Conservation (phyloP, 1,140 invertebrate species). For the Nasonia longicornis region DNA sequence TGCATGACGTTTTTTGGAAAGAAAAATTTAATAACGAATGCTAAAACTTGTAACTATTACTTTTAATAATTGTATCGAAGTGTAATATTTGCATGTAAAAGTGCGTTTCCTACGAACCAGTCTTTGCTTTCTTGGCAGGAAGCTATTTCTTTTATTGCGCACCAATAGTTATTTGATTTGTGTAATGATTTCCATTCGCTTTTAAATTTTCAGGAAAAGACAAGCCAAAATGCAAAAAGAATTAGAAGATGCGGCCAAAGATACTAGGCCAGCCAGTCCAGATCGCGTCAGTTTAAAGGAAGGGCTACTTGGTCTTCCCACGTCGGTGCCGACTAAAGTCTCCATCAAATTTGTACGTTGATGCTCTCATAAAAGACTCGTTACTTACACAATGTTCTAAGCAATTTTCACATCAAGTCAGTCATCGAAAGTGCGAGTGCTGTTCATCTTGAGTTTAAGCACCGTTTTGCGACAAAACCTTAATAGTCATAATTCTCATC, state of each 20-base stretch:
- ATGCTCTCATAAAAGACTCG: conserved; percentile 47
- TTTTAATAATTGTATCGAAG: background rate
- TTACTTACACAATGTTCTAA: conserved; percentile 42
- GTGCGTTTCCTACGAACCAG: conserved; percentile 23
- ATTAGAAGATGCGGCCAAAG: conserved; percentile 89
- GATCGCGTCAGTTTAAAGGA: conserved; percentile 67
- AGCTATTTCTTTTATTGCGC: background rate
- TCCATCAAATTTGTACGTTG: conserved; percentile 82
- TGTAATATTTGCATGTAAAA: conserved; percentile 39
- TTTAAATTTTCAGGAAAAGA: conserved; percentile 78
- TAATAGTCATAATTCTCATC: conserved; percentile 17
- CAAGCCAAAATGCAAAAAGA: conserved; percentile 90
- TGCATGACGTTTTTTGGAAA: conserved; percentile 25
- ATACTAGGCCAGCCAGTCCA: conserved; percentile 71
- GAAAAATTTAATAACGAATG: background rate
- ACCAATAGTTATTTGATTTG: conserved; percentile 7
- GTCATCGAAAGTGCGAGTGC: conserved; percentile 10
- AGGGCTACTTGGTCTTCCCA: conserved; percentile 66
- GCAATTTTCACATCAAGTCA: conserved; percentile 44
- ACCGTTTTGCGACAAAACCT: background rate
- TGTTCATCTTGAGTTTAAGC: conserved; percentile 25
- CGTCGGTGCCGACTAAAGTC: conserved; percentile 78
- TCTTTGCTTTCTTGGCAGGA: conserved; percentile 45
- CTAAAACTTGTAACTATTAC: background rate
- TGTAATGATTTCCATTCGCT: conserved; percentile 38